phyloP scores from a whole-genome alignment of 2,888 invertebrate genomes.

The Caenorhabditis panamensis region DNA sequence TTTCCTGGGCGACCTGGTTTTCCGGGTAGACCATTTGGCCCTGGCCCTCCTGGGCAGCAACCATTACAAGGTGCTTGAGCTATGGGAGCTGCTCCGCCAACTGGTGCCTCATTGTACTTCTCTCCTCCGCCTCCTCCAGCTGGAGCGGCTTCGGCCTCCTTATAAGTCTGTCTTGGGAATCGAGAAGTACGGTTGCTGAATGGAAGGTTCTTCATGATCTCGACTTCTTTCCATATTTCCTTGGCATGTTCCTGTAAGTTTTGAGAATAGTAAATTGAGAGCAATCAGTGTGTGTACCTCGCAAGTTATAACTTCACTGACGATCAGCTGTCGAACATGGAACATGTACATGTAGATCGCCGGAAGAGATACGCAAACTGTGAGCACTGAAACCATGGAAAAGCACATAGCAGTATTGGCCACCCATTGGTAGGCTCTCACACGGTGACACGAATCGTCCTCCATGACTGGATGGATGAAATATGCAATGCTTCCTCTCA shows the following conservation, averaged over 20 bases:
- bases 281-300: conserved; percentile 52
- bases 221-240: conserved; percentile 53
- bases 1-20: conserved; percentile 60
- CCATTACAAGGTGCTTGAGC: conserved; percentile 17
- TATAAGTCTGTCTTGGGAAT: conserved; percentile 53
- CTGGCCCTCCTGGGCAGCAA: conserved; percentile 62
- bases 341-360: conserved; percentile 56
- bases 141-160: conserved; percentile 29
- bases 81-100: conserved; percentile 22
- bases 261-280: too few relatives aligned
- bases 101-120: conserved; percentile 50
- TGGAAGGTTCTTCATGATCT: conserved; percentile 55
- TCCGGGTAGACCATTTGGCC: conserved; percentile 61
- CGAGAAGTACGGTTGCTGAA: conserved; percentile 52
- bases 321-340: conserved; percentile 50
- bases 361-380: conserved; percentile 54
- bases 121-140: conserved; percentile 44
- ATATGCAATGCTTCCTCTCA: neutral
- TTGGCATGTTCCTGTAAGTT: conserved; percentile 47
- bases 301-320: conserved; percentile 52
- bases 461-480: conserved; percentile 30
- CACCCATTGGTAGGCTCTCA: conserved; percentile 60
- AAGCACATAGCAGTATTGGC: conserved; percentile 59
- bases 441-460: conserved; percentile 53
- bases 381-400: conserved; percentile 52